Evolutionary conservation across 1,140 invertebrate species (phyloP), one percentile per base, ranked within the genome.

Genomic region (Neodiprion lecontei): DNA sequence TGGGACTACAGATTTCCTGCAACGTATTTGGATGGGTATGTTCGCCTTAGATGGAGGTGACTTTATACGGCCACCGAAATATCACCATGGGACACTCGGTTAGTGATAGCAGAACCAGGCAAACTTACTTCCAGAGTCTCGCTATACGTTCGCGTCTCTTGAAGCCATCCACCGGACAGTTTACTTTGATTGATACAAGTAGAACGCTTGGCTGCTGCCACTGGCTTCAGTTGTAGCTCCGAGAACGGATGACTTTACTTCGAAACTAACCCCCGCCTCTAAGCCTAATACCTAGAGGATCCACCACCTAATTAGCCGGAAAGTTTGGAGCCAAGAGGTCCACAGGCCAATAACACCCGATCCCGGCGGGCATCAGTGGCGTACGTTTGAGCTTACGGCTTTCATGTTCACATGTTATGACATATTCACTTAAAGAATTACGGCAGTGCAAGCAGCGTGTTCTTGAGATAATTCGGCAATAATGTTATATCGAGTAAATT

Each of bases 101-200:
- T 61, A 17, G 53, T 17, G 53, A 12, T 61, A 61, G n/a, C 53
- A 40, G 1, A 61, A 61, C 53, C 53, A 17, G 53, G 53, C 53
- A 61, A 61, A 61, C 53, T 61, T 61, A 14, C 53, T 12, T 61
- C 53, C 53, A 14, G 53, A 9, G 0, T 9, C 53, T 61, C 11
- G 53, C 53, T 61, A 61, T 9, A 61, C 53, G 11, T 9, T 14
- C 53, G n/a, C 53, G 53, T 61, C 53, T 61, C n/a, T 17, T 17
- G 53, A 14, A 61, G 9, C 53, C 53, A 61, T 61, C 53, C 53
- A 17, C 53, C 53, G 53, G 53, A 61, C 53, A 61, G 53, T 61
- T 61, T 61, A 61, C 53, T 61, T 61, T 61, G 53, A 61, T 61
- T 61, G 53, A 61, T 61, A 61, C n/a, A 61, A 61, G 53, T 61